Evolutionary conservation across 2,113 vertebrate species (phyloP).

Genomic region (Bettongia penicillata): DNA sequence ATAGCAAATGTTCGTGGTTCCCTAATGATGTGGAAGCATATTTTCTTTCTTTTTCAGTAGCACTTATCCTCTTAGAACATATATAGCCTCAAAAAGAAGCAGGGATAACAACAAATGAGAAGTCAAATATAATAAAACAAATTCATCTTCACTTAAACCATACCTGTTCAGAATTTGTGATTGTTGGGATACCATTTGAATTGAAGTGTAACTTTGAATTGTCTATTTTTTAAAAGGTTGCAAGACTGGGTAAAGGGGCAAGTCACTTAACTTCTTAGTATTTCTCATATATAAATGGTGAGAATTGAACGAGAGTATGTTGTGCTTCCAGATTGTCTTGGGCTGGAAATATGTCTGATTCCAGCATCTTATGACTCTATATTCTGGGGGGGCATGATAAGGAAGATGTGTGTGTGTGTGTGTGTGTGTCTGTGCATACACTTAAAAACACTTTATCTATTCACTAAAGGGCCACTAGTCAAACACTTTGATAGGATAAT

Average conservation of each 20-base stretch:
- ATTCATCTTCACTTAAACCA: not conserved
- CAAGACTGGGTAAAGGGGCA: not conserved
- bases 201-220: not conserved
- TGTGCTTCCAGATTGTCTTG: no score
- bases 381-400: fast-evolving
- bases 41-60: not conserved
- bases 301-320: not conserved
- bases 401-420: not conserved
- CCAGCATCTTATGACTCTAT: not conserved
- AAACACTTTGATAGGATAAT: not conserved
- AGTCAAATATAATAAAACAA: not conserved
- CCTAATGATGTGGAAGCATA: not conserved
- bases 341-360: not conserved
- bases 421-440: not conserved
- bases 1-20: not conserved
- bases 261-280: not conserved
- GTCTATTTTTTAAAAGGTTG: not conserved
- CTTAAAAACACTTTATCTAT: not conserved
- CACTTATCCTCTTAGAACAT: not conserved
- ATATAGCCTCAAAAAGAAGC: not conserved
- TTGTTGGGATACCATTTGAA: not conserved
- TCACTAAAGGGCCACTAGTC: not conserved
- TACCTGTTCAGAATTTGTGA: not conserved
- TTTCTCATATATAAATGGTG: not conserved
- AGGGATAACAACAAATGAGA: not conserved